Percentiles rank a stretch among this genome's conserved stretches.
These are phyloP conservation scores for Scarus forsteni DNA, from an alignment of 2,797 vertebrate species.

Conservation along the genomic window DNA sequence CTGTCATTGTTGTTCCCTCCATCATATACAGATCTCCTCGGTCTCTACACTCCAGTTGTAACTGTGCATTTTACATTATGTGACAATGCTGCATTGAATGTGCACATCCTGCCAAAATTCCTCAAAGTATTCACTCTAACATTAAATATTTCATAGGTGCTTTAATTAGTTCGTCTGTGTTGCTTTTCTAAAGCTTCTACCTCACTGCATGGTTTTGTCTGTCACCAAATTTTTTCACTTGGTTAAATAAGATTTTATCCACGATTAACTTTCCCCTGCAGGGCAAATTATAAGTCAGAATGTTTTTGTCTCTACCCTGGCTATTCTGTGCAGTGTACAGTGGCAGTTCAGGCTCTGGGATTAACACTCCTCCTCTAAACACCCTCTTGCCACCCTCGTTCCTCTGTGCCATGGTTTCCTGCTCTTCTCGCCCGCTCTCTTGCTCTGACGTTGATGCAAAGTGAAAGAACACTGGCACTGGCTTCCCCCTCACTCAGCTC, in stretches of 20 bases:
- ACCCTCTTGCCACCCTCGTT: slow-evolving; percentile 62
- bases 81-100: too few species aligned
- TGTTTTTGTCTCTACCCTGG: slow-evolving; percentile 38
- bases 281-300: slow-evolving; percentile 29
- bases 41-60: too few species aligned
- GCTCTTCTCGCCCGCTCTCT: slow-evolving; percentile 59
- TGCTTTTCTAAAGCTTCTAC: slow-evolving; percentile 5
- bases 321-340: slow-evolving; percentile 30
- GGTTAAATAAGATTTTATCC: background rate
- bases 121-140: too few species aligned
- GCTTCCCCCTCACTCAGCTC: slow-evolving; percentile 60
- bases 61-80: too few species aligned
- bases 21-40: too few species aligned
- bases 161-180: slow-evolving; percentile 1
- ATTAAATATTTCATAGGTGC: background rate
- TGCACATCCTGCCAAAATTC: too few species aligned
- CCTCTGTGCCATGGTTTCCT: slow-evolving; percentile 48
- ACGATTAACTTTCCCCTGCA: slow-evolving; percentile 6
- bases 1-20: too few species aligned
- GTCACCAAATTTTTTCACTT: background rate
- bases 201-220: background rate
- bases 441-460: slow-evolving; percentile 81
- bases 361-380: slow-evolving; percentile 53
- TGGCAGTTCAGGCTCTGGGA: slow-evolving; percentile 54
- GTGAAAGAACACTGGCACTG: slow-evolving; percentile 76